These are phyloP conservation scores for Bombus haemorrhoidalis DNA, from an alignment of 1,140 invertebrate genomes.

Conservation along the genomic window DNA sequence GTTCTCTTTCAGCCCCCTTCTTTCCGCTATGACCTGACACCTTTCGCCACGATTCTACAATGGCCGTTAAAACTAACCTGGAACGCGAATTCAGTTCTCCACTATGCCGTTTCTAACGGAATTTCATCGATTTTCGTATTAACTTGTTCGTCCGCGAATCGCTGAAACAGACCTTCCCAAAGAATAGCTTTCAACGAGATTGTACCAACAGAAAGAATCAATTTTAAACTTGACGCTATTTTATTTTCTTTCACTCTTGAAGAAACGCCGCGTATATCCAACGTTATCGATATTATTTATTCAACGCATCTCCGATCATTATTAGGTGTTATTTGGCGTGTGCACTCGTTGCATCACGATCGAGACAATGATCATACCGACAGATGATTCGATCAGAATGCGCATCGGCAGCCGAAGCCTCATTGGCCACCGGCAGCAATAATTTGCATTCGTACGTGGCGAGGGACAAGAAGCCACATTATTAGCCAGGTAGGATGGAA, in stretches of 20 bases:
- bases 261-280: too few relatives aligned
- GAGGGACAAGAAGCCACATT: conserved; percentile 76
- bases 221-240: background rate
- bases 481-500: conserved; percentile 71
- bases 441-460: conserved; percentile 79
- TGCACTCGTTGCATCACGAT: background rate
- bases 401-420: conserved; percentile 72
- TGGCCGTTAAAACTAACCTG: background rate
- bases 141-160: background rate
- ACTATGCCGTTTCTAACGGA: background rate
- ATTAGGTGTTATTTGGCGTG: conserved; percentile 14
- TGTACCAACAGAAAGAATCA: background rate
- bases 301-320: background rate
- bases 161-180: background rate
- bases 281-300: background rate
- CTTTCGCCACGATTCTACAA: background rate
- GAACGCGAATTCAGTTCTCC: background rate
- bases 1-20: background rate
- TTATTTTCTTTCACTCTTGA: background rate
- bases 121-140: conserved; percentile 2
- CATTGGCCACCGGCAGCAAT: conserved; percentile 71
- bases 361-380: background rate
- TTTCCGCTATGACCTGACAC: background rate
- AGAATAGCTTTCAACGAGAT: background rate
- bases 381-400: background rate